Base-by-base conservation (phyloP, 2,888 invertebrate species). In the Andrena dorsata region DNA sequence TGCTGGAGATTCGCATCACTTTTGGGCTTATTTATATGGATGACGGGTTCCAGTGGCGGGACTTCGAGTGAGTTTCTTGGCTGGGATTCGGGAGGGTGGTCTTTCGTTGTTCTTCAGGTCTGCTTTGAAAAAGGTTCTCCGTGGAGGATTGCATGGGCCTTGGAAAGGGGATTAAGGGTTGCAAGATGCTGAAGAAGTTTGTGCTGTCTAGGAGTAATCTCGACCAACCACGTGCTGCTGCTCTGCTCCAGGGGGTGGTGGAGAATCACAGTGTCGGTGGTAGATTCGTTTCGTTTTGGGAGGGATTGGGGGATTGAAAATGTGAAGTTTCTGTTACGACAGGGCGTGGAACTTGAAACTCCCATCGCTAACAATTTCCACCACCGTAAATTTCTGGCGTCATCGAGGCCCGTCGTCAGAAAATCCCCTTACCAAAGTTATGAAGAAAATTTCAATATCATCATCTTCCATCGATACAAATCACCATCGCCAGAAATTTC, bases 191-290 rank as follows among this genome's bases (percentile, higher is more conserved):
- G 35, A 94, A 91, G 89, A 92, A 95, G 65, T 94, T 96, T 76
- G 94, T 95, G 60, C 94, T 96, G 16, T 96, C 96, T 79, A 94
- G 95, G 53, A 96, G 96, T 86, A 95, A 95, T 85, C 91, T 96
- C 60, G 95, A 96, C 89, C 95, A 95, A 88, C 94, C 94, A 0
- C 95, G 96, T 91, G 95, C 95, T 0, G 96, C 96, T 76, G 92
- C 95, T 1, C 94, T 96, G 61, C 94, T 96, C 35, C 95, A 95
- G 89, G 94, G 95, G 83, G 85, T 94, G 26, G 92, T 95, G 26
- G 93, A 94, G 0, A 95, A 95, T 82, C 94, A 95, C 83, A 94
- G 76, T 51, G 93, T 93, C 73, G 90, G 92, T 87, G 32, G 2
- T 7, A 30, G 47, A 35, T 60, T 47, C 26, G 23, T 6, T 16